Evolutionary conservation across 2,113 vertebrate genomes (phyloP).

Genomic region (Gasterosteus aculeatus): DNA sequence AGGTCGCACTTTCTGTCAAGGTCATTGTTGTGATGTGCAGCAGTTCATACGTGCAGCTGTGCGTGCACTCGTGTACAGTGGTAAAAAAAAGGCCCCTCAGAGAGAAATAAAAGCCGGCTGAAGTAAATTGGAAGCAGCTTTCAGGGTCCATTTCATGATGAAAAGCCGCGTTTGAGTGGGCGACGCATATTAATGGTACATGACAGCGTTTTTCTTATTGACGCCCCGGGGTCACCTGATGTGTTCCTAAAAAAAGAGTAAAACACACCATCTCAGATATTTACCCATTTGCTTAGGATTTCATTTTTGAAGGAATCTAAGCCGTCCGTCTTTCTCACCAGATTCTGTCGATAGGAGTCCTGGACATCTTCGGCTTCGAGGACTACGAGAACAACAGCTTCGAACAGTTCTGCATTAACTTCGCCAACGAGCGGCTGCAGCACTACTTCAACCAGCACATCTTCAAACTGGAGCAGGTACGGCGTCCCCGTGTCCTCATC

Average conservation of each 20-base stretch:
- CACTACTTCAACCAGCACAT: conserved; percentile 99
- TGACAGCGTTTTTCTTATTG: conserved; percentile 38
- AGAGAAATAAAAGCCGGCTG: conserved; percentile 48
- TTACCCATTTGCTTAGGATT: no score
- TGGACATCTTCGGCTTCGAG: conserved; percentile 98
- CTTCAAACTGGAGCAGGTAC: conserved; percentile 95
- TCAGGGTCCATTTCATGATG: conserved; percentile 59
- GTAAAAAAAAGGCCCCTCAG: not conserved
- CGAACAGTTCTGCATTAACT: conserved; percentile 99
- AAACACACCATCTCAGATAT: not conserved
- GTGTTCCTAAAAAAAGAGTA: not conserved
- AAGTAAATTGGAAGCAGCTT: conserved; percentile 40
- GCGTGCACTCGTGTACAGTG: conserved; percentile 27
- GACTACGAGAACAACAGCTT: conserved; percentile 98
- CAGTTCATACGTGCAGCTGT: not conserved
- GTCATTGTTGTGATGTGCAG: conserved; percentile 51
- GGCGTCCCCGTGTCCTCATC: not conserved
- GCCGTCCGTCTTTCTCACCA: conserved; percentile 48
- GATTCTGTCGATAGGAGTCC: conserved; percentile 95
- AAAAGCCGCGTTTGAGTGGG: conserved; percentile 28
- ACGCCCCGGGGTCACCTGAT: not conserved
- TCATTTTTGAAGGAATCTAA: not conserved
- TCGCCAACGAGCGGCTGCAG: conserved; percentile 94
- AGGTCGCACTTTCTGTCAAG: conserved; percentile 55
- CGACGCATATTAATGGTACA: conserved; percentile 36